A percentile compares a stretch with the other conserved stretches of the same genome.
Conservation (phyloP, 2,113 vertebrate species). For the Saccopteryx leptura region DNA sequence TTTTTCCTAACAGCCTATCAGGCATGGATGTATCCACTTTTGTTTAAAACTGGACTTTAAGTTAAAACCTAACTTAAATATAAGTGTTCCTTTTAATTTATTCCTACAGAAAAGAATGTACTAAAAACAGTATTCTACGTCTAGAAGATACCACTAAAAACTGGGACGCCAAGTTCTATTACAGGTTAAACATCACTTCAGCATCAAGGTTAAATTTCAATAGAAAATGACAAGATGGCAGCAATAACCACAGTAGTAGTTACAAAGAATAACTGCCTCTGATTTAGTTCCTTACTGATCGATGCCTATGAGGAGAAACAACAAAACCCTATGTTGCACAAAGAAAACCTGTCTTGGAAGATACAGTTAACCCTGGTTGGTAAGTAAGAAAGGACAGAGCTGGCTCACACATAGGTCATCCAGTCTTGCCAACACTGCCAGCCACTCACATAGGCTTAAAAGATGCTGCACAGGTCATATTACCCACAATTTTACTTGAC, state of each 20-base stretch:
- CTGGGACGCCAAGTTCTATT: background rate
- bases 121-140: background rate
- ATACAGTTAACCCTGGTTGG: background rate
- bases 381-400: constrained; percentile 30
- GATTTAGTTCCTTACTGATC: constrained; percentile 25
- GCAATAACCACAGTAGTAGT: background rate
- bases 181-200: background rate
- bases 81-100: constrained; percentile 50
- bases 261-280: background rate
- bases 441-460: background rate
- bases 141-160: background rate
- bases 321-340: background rate
- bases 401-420: background rate
- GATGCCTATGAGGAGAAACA: background rate
- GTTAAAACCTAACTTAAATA: background rate
- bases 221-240: constrained; percentile 28
- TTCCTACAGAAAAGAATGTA: constrained; percentile 7
- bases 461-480: background rate
- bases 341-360: constrained; percentile 12
- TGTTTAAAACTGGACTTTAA: constrained; percentile 35
- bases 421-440: background rate
- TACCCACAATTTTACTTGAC: background rate
- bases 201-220: constrained; percentile 48
- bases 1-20: background rate
- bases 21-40: background rate